A percentile compares a stretch with the other conserved stretches of the same genome.
phyloP scores from a whole-genome alignment of 1,140 invertebrate species.

The Himalopsyche phryganea region DNA sequence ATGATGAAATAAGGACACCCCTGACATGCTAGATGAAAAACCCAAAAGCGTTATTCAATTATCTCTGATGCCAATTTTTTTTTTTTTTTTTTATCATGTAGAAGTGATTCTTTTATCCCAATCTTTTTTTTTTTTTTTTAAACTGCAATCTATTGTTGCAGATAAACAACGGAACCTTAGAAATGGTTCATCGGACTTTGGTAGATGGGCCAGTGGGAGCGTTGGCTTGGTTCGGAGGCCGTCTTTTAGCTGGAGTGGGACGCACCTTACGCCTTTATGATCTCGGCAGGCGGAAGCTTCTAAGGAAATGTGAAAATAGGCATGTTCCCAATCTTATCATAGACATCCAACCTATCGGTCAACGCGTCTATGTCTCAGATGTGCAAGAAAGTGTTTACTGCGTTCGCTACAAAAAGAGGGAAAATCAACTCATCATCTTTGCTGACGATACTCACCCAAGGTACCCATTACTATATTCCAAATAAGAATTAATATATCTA shows the following conservation, averaged over 20 bases:
- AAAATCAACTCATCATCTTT: constrained; percentile 98
- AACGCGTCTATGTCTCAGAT: constrained; percentile 92
- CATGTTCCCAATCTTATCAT: constrained; percentile 95
- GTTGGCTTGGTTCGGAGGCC: constrained; percentile 88
- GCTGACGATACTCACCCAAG: constrained; percentile 94
- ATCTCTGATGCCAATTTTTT: background rate
- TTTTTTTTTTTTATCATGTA: too few relatives aligned
- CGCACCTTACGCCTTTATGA: constrained; percentile 91
- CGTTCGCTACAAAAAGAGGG: constrained; percentile 89
- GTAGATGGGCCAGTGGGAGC: constrained; percentile 91
- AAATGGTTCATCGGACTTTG: constrained; percentile 91
- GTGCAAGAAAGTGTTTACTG: constrained; percentile 98
- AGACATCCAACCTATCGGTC: constrained; percentile 88
- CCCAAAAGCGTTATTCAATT: too few relatives aligned
- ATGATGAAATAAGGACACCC: too few relatives aligned
- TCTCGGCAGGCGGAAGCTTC: constrained; percentile 93
- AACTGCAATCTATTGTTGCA: constrained; percentile 7
- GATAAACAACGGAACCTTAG: constrained; percentile 55
- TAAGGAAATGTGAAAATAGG: constrained; percentile 99
- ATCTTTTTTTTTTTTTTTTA: constrained; percentile 10
- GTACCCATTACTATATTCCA: constrained; percentile 15
- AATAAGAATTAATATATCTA: too few relatives aligned
- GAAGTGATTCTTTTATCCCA: constrained; percentile 5
- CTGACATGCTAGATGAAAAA: too few relatives aligned
- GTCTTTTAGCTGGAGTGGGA: constrained; percentile 89